phyloP scores from a whole-genome alignment of 2,797 vertebrate genomes.

The Centropyge bicolor region DNA sequence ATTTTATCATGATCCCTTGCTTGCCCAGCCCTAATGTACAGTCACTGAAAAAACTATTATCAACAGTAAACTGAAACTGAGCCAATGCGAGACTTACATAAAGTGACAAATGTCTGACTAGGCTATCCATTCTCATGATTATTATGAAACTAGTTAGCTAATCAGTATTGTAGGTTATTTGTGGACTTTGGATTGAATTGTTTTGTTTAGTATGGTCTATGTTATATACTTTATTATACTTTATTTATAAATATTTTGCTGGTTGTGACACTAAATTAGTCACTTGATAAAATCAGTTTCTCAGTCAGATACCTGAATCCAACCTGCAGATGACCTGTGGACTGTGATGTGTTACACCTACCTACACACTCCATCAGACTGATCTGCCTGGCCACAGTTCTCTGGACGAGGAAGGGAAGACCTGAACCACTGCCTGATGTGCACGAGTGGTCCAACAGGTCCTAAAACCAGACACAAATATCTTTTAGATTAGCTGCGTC shows the following conservation, averaged over 20 bases:
- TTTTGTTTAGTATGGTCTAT: not conserved
- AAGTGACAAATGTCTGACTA: not conserved
- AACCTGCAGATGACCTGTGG: not conserved
- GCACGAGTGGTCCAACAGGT: conserved; percentile 87
- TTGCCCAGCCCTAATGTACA: not conserved
- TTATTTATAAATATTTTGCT: not conserved
- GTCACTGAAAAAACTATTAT: conserved; percentile 19
- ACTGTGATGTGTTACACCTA: conserved; percentile 51
- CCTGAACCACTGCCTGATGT: conserved; percentile 89
- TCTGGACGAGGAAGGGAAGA: conserved; percentile 89
- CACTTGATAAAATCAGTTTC: not conserved
- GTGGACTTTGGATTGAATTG: not conserved
- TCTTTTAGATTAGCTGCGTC: conserved; percentile 1
- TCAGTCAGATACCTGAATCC: not conserved
- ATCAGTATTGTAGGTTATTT: not conserved
- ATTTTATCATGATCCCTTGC: too few species aligned
- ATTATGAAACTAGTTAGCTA: not conserved
- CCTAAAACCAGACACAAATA: conserved; percentile 69
- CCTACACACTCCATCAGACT: conserved; percentile 89
- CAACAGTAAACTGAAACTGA: conserved; percentile 6
- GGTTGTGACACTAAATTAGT: not conserved
- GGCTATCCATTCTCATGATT: not conserved
- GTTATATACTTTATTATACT: too few species aligned
- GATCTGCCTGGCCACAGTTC: conserved; percentile 89
- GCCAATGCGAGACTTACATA: not conserved